Evolutionary conservation across 2,797 vertebrate species (phyloP).

Genomic region (Silurus lanzhouensis): DNA sequence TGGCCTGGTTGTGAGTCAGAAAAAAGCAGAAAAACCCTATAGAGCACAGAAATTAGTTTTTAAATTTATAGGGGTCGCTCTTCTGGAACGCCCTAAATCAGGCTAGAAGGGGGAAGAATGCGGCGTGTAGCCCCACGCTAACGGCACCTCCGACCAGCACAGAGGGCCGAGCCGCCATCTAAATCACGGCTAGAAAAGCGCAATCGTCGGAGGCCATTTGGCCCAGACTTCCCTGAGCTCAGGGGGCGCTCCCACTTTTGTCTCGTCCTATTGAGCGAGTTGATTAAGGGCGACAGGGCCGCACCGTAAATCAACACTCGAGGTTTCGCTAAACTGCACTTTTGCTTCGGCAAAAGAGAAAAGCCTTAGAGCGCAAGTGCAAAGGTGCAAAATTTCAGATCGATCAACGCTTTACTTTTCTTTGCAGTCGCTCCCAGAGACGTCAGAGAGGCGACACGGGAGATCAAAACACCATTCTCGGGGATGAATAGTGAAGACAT

Average conservation of each 20-base stretch:
- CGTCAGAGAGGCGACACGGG: conserved; percentile 43
- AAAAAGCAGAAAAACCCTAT: conserved; percentile 89
- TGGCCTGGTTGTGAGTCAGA: conserved; percentile 84
- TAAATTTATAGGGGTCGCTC: conserved; percentile 91
- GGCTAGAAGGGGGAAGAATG: conserved; percentile 80
- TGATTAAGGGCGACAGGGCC: conserved; percentile 90
- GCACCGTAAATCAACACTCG: conserved; percentile 88
- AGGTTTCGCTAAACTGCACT: conserved; percentile 87
- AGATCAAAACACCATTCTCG: conserved; percentile 36
- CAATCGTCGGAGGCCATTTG: conserved; percentile 90
- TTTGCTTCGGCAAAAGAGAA: conserved; percentile 61
- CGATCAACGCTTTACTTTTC: conserved; percentile 63
- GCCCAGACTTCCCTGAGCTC: conserved; percentile 83
- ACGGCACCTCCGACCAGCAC: conserved; percentile 82
- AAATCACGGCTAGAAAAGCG: conserved; percentile 94
- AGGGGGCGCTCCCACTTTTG: conserved; percentile 89
- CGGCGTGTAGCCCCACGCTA: conserved; percentile 87
- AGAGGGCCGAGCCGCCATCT: conserved; percentile 87
- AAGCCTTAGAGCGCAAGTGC: conserved; percentile 72
- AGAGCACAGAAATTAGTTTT: conserved; percentile 91
- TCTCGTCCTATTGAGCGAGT: conserved; percentile 88
- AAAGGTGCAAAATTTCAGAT: conserved; percentile 74
- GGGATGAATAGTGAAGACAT: conserved; percentile 28
- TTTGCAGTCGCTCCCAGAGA: conserved; percentile 66
- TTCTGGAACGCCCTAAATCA: conserved; percentile 91